phyloP scores from a whole-genome alignment of 2,888 invertebrate genomes.

The Noctua janthina region DNA sequence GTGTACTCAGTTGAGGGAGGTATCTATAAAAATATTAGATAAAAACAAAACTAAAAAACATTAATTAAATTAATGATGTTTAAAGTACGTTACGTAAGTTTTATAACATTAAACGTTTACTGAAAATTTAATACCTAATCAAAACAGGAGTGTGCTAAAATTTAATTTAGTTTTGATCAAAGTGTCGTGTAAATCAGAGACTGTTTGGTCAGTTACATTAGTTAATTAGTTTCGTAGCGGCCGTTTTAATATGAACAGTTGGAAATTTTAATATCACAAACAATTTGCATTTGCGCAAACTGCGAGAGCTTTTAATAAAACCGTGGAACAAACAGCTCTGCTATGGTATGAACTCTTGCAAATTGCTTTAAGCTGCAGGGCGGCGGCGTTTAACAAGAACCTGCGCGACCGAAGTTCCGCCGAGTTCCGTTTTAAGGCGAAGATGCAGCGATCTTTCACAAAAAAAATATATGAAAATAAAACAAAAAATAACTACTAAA shows the following conservation, averaged over 20 bases:
- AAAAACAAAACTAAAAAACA: background rate
- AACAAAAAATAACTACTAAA: background rate
- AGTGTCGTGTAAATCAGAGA: slow-evolving; percentile 34
- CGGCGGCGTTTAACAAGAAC: slow-evolving; percentile 86
- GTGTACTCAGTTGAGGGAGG: background rate
- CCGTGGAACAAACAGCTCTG: slow-evolving; percentile 82
- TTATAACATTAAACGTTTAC: background rate
- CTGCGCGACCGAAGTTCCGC: slow-evolving; percentile 83
- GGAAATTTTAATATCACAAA: slow-evolving; percentile 81
- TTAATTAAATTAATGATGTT: background rate
- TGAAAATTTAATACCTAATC: slow-evolving; percentile 1
- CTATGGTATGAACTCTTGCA: slow-evolving; percentile 86
- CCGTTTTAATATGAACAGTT: slow-evolving; percentile 58
- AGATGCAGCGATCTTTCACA: slow-evolving; percentile 46
- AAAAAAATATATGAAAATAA: background rate
- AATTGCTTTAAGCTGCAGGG: slow-evolving; percentile 88
- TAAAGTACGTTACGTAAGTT: background rate
- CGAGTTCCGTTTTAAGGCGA: slow-evolving; percentile 79
- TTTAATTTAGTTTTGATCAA: background rate
- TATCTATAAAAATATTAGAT: background rate
- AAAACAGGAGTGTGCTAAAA: background rate
- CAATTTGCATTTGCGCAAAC: slow-evolving; percentile 82
- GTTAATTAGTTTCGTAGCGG: slow-evolving; percentile 57
- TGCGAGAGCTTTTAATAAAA: slow-evolving; percentile 85
- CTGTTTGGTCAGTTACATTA: slow-evolving; percentile 50